Base-by-base conservation (phyloP, 2,797 vertebrate species). In the Cichlasoma orientale region DNA sequence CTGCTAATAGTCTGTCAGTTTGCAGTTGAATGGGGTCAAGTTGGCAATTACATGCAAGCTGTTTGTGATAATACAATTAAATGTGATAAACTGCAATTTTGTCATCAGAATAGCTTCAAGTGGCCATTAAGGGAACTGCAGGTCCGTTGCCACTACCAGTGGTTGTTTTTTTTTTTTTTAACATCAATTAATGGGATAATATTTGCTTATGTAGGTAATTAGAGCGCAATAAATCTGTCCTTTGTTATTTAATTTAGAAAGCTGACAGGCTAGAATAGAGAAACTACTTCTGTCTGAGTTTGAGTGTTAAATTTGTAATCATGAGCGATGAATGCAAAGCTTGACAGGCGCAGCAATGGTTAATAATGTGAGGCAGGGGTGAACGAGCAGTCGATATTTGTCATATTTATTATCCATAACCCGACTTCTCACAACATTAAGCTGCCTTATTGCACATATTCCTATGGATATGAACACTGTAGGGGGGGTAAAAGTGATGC, bases 391-490 rank as follows among this genome's bases (percentile, higher is more conserved):
- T 63, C 56, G 25, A 2, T 61, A 31, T 47, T 72, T 63, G 54
- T 57, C 21, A n/a, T 3, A 19, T 61, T 78, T 56, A 50, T 70
- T 44, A 75, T 72, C 78, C 80, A 77, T 55, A 85, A 72, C 56
- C 63, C 50, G 12, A 55, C 29, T 82, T 82, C 75, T 58, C 16
- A 41, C 12, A 54, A 66, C n/a, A 56, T 83, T 38, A 21, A 44
- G 79, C 87, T 88, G 91, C 91, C 88, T 92, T 89, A 89, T 81
- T 82, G 69, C 63, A 82, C 80, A 77, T 13, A 72, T 66, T 72
- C 27, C 58, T 77, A 63, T 56, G 56, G 53, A 19, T 59, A n/a
- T 53, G 56, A 73, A 71, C 29, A 58, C 52, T 36, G 56, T 18
- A 5, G 14, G 38, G 50, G 38, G 44, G 50, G 44, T 61, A 25